Base-by-base conservation (phyloP, 2,888 invertebrate genomes). In the Autographa gamma region DNA sequence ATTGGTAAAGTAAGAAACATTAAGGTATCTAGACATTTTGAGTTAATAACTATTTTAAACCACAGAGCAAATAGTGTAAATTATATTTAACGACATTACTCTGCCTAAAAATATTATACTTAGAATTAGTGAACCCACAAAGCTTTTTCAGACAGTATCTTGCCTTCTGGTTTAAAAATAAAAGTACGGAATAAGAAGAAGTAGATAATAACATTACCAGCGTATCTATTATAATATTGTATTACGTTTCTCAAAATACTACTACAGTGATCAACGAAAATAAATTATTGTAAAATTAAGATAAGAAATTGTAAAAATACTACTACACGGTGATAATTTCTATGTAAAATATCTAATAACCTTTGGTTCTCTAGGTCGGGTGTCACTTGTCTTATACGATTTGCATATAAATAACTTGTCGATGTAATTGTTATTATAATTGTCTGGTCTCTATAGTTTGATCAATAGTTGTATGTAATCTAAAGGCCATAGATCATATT, bases 401-500 rank as follows among this genome's bases (percentile, higher is more conserved):
- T 66, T 72, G 34, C 68, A 60, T 69, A 73, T 76, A 63, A 70
- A 73, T 78, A 76, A 68, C 70, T 66, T 25, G 48, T 43, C 59
- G 64, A 73, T 72, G 52, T 63, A 71, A 69, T 75, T 74, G 62
- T 76, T 71, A 73, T 83, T 80, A 63, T 73, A 66, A 70, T 64
- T 78, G 78, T 77, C 74, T 73, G 60, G 73, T 69, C 66, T 67
- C 74, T 67, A 61, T 82, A 70, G 73, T 69, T 77, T 73, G 73
- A 77, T 77, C 66, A 60, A 72, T 70, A 66, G 52, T 70, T 25
- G 31, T 63, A 18, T 68, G 63, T 73, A 76, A 76, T 84, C 84
- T 82, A 54, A 64, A 65, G 83, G 82, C 71, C 83, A 83, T 75
- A 83, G 83, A 80, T 82, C 83, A 83, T 73, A 84, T 84, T 79